Conservation (phyloP, 2,888 invertebrate genomes). For the Calameuta idolon region DNA sequence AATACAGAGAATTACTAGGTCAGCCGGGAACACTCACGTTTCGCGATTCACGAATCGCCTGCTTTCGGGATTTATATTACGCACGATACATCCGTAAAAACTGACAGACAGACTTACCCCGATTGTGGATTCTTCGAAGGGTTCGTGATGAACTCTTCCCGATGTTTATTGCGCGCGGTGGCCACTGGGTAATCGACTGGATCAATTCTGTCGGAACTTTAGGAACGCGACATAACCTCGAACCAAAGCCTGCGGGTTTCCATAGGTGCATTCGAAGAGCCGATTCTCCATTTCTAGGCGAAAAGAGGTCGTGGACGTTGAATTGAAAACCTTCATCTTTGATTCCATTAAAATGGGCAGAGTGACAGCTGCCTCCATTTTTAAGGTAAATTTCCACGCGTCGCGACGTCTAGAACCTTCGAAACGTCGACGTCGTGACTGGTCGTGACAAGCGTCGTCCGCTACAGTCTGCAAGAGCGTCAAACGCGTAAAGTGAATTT, state of each 20-base stretch:
- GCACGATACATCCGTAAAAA: background rate
- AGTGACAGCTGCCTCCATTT: background rate
- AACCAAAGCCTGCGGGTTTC: background rate
- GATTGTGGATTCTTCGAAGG: background rate
- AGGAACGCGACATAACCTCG: background rate
- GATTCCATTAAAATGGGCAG: background rate
- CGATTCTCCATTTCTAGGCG: background rate
- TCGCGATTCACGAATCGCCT: background rate
- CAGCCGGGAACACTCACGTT: constrained; percentile 17
- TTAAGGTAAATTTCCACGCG: background rate
- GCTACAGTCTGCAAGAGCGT: background rate
- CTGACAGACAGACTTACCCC: background rate
- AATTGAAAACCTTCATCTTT: background rate
- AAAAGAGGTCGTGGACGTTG: background rate
- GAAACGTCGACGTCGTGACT: background rate
- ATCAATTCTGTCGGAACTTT: background rate
- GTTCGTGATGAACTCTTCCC: background rate
- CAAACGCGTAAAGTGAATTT: background rate
- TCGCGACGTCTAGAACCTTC: background rate
- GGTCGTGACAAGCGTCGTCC: background rate
- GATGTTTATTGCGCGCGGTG: background rate
- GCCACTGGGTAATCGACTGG: background rate
- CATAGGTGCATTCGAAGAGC: background rate
- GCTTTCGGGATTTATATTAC: background rate
- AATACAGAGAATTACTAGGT: constrained; percentile 29